These are phyloP conservation scores for Frankliniella intonsa DNA, from an alignment of 2,888 invertebrate genomes.

Conservation along the genomic window DNA sequence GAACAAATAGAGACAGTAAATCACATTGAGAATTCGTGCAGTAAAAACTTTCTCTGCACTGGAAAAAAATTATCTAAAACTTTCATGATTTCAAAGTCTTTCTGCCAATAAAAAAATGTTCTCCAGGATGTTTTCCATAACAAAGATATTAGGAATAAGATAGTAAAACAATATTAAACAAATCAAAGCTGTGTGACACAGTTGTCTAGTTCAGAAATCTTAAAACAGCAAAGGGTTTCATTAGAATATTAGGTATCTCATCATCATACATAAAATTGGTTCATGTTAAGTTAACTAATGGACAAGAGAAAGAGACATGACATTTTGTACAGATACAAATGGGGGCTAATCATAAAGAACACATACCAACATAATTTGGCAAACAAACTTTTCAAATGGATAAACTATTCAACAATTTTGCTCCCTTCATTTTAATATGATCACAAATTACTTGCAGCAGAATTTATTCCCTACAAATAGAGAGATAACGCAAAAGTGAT, in stretches of 20 bases:
- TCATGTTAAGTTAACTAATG: not conserved
- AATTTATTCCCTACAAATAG: no score
- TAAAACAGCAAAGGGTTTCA: not conserved
- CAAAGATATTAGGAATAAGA: not conserved
- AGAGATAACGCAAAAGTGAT: no score
- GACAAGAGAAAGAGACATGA: not conserved
- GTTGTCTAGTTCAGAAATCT: not conserved
- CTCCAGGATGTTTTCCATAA: not conserved
- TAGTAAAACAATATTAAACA: not conserved
- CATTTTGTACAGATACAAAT: no score
- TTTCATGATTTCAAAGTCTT: not conserved
- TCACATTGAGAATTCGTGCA: not conserved
- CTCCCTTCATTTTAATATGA: not conserved
- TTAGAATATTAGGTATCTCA: not conserved
- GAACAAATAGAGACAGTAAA: not conserved
- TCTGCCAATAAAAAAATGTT: not conserved
- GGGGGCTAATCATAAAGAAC: no score
- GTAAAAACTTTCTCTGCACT: not conserved
- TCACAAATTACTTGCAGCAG: not conserved
- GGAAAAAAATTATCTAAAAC: not conserved
- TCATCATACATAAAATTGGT: not conserved
- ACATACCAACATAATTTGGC: not conserved
- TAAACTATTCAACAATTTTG: not conserved
- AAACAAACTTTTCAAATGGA: not conserved
- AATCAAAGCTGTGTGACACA: not conserved